phyloP scores from a whole-genome alignment of 2,797 vertebrate genomes.

The Gadopsis bispinosus region DNA sequence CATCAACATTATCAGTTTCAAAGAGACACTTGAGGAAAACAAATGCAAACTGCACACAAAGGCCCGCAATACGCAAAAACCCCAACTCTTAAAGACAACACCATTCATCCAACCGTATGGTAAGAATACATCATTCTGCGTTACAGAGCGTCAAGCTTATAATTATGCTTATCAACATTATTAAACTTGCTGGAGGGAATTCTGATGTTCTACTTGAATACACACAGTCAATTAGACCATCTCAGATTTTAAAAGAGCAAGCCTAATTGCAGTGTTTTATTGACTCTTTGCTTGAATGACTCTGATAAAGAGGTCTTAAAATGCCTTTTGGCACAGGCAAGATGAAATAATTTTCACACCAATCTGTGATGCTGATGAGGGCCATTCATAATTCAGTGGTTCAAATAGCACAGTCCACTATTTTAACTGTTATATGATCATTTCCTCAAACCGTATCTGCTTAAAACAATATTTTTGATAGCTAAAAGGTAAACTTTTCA shows the following conservation, averaged over 20 bases:
- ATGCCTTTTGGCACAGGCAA: constrained; percentile 67
- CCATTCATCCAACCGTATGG: constrained; percentile 12
- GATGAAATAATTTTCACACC: constrained; percentile 64
- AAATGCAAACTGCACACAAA: constrained; percentile 53
- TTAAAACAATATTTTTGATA: constrained; percentile 29
- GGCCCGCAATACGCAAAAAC: constrained; percentile 32
- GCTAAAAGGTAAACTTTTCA: background rate
- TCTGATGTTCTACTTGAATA: constrained; percentile 74
- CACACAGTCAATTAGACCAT: constrained; percentile 76
- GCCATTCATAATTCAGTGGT: constrained; percentile 37
- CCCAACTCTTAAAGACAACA: constrained; percentile 26
- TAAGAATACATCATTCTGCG: constrained; percentile 41
- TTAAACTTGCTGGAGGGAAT: constrained; percentile 64
- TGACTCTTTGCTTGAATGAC: constrained; percentile 77
- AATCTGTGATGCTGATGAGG: constrained; percentile 56
- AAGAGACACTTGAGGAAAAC: constrained; percentile 63
- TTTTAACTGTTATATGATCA: constrained; percentile 1
- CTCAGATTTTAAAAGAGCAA: constrained; percentile 66
- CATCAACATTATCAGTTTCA: constrained; percentile 58
- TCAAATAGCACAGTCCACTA: constrained; percentile 28
- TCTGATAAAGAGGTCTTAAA: constrained; percentile 76
- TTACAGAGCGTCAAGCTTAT: constrained; percentile 47
- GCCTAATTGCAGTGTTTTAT: constrained; percentile 67
- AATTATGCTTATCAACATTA: constrained; percentile 57
- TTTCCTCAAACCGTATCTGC: constrained; percentile 1